Conservation (phyloP, 2,888 invertebrate species). For the Melieria crassipennis region DNA sequence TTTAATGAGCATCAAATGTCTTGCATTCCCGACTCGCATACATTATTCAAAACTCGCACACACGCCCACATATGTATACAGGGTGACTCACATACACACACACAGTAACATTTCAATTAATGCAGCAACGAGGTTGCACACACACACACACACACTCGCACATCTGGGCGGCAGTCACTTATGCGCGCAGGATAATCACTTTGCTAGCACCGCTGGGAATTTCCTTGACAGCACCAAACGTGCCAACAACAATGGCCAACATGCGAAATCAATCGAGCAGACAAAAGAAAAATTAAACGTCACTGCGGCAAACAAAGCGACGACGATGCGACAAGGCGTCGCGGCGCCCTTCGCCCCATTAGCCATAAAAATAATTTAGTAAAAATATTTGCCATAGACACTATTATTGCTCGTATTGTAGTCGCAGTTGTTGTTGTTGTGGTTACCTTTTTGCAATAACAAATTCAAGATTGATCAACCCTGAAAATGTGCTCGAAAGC, state of each 20-base stretch:
- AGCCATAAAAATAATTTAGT: conserved; percentile 1
- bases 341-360: too few species aligned
- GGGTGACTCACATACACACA: neutral
- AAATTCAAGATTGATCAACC: conserved; percentile 16
- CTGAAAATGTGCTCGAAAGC: conserved; percentile 3
- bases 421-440: conserved; percentile 1
- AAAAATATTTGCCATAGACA: neutral
- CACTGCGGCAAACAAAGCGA: neutral
- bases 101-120: conserved; percentile 23
- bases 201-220: conserved; percentile 62
- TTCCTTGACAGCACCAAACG: conserved; percentile 43
- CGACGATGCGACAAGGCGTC: neutral
- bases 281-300: conserved; percentile 34
- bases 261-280: conserved; percentile 42
- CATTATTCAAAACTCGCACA: conserved; percentile 52
- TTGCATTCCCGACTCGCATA: conserved; percentile 55
- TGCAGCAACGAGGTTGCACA: conserved; percentile 24
- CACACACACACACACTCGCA: conserved; percentile 29
- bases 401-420: conserved; percentile 5
- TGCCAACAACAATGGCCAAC: conserved; percentile 34
- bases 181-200: conserved; percentile 54
- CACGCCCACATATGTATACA: neutral
- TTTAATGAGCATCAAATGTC: conserved; percentile 64
- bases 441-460: neutral
- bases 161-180: conserved; percentile 39